Evolutionary conservation across 2,888 invertebrate species (phyloP), one percentile per base, ranked within the genome.

Genomic region (Acronicta psi): DNA sequence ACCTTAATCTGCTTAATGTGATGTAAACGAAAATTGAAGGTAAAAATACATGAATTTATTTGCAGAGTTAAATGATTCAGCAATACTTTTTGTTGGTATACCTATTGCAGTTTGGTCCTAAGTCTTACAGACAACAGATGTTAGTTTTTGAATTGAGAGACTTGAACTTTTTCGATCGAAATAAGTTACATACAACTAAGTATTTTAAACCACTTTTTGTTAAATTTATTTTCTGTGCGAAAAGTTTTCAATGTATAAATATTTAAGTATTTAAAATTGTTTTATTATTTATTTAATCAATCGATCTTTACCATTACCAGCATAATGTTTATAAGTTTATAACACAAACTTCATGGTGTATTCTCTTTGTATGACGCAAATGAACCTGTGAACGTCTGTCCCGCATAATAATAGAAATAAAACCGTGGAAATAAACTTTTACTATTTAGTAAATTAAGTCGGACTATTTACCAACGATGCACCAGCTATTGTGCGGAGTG

Each of bases 1-100:
- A 78, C 67, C 79, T 75, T 75, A 75, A 75, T 75, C 63, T 59
- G 59, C 58, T 51, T 50, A 59, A 70, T 62, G 67, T 69, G 52
- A 70, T 53, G 62, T 59, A 58, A 59, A 68, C 23, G 41, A 53
- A 75, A 61, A 62, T 61, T 53, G 16, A 45, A 49, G 42, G 36
- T 17, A 45, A 43, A 49, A 36, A 29, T 16, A 44, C 43, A 45
- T 45, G n/a, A 7, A 25, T 17, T 42, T 25, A 8, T 20, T 17
- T 8, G 9, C n/a, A 18, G 23, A 10, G 17, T 20, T 43, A 16
- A 20, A 10, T 37, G 31, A 42, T 38, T 8, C n/a, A 29, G 20
- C 18, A 9, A 23, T 9, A 2, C 8, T 9, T 9, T 7, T 25
- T 7, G 25, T 8, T 25, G 2, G 20, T n/a, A n/a, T n/a, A n/a